Evolutionary conservation across 1,140 invertebrate species (phyloP).

Genomic region (Dysdera silvatica): DNA sequence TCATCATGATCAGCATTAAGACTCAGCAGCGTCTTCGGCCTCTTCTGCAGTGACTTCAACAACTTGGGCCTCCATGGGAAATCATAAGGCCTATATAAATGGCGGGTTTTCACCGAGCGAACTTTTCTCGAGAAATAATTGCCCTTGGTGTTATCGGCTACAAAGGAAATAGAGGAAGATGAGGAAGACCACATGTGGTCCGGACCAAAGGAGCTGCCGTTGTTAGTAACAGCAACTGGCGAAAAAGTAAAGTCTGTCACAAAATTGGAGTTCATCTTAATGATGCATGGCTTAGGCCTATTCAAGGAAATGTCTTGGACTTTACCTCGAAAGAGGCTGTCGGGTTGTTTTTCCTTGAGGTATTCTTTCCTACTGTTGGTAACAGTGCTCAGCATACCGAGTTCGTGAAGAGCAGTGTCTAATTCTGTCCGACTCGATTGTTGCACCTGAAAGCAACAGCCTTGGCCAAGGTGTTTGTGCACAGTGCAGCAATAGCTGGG

Average conservation of each 20-base stretch:
- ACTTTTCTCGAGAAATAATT: not conserved
- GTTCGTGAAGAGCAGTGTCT: slow-evolving; percentile 14
- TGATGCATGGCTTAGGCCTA: not conserved
- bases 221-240: not conserved
- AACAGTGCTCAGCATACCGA: slow-evolving; percentile 14
- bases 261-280: slow-evolving; percentile 18
- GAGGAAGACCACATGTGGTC: too few species aligned
- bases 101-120: not conserved
- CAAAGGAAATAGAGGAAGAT: too few species aligned
- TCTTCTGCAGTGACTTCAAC: not conserved
- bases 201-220: not conserved
- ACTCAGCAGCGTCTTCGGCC: not conserved
- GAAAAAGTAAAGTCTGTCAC: slow-evolving; percentile 13
- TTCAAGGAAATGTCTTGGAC: not conserved
- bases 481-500: too few species aligned
- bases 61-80: not conserved
- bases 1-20: not conserved
- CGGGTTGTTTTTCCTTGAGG: slow-evolving; percentile 1
- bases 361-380: slow-evolving; percentile 5
- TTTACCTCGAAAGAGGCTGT: too few species aligned
- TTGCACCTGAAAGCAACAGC: too few species aligned
- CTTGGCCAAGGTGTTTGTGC: too few species aligned
- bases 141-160: too few species aligned
- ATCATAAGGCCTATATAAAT: slow-evolving; percentile 4
- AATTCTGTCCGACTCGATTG: too few species aligned